phyloP scores from a whole-genome alignment of 2,888 invertebrate species.

The Liopterus haemorrhoidalis region DNA sequence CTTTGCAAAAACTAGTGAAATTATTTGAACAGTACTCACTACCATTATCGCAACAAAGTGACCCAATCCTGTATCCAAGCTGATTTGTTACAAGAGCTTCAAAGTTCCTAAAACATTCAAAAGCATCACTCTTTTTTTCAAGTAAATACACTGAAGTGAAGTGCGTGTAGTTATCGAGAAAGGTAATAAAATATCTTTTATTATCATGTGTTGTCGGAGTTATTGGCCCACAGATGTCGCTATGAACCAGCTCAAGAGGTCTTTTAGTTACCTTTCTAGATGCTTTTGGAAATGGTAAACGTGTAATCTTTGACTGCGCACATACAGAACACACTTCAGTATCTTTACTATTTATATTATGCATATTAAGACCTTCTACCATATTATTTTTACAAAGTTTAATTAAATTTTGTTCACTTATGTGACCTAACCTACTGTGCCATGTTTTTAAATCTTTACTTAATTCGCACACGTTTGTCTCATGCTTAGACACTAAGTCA shows the following conservation, averaged over 20 bases:
- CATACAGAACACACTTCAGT: conserved; percentile 14
- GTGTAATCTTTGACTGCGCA: conserved; percentile 11
- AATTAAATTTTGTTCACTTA: conserved; percentile 11
- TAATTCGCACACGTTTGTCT: neutral
- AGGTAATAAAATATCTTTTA: conserved; percentile 20
- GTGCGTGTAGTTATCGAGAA: conserved; percentile 25
- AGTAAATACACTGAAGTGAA: conserved; percentile 17
- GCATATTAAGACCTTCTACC: conserved; percentile 7
- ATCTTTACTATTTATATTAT: too few species aligned
- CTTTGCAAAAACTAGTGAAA: conserved; percentile 17
- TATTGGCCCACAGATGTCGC: conserved; percentile 22
- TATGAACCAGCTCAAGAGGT: too few species aligned
- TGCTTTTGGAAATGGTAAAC: conserved; percentile 12
- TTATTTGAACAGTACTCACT: conserved; percentile 22
- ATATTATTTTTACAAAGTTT: conserved; percentile 11
- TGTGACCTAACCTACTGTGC: conserved; percentile 22
- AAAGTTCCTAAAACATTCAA: conserved; percentile 19
- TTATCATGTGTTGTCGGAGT: conserved; percentile 14
- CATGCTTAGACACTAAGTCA: too few species aligned
- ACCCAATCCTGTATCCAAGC: conserved; percentile 7
- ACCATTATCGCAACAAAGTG: conserved; percentile 22
- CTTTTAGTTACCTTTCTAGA: too few species aligned
- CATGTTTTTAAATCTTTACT: conserved; percentile 15
- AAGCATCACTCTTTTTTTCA: conserved; percentile 19
- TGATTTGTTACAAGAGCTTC: conserved; percentile 7